Evolutionary conservation across 1,140 invertebrate species (phyloP), one percentile per base, ranked within the genome.

Genomic region (Potamilus streckersoni): DNA sequence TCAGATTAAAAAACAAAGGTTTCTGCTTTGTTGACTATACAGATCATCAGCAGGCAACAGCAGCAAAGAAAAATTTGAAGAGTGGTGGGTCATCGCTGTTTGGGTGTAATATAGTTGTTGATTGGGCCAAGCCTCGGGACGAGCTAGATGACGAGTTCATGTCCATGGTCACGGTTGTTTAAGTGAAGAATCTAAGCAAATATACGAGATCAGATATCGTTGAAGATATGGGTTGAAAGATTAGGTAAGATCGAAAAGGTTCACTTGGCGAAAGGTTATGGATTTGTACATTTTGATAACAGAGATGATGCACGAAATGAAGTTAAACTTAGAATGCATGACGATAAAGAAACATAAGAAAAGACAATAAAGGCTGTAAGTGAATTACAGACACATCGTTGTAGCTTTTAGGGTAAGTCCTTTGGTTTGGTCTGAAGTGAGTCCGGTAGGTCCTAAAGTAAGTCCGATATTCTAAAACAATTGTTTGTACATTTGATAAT

Each of bases 81-180:
- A 63, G 71, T 62, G 70, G 59, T n/a, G 60, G 67, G 61, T 23
- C 59, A 20, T 65, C 14, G 74, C 74, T 17, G 55, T 71, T 96
- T 85, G 27, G 59, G 67, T 78, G 60, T 31, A 4, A 31, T 31
- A 31, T 31, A 31, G 27, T 31, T 31, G 94, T 96, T 2, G 95
- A 96, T 85, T 96, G 95, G 95, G 95, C 95, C 0, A 94, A 95
- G 86, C 95, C 95, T 0, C 93, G 95, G 83, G 93, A 93, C 17
- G 93, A 94, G 31, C 91, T 94, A 2, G 93, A 94, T 76, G 92
- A 93, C 49, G 93, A 93, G 27, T 88, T 92, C 1, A 94, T 94
- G 93, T 85, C 91, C 79, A 93, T 92, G 92, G 91, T 92, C 5
- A 88, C 85, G 62, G 84, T 90, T 49, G 69, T 93, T 55, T 92